These are phyloP conservation scores for Cardinalis cardinalis DNA, from an alignment of 2,113 vertebrate genomes.

Conservation along the genomic window DNA sequence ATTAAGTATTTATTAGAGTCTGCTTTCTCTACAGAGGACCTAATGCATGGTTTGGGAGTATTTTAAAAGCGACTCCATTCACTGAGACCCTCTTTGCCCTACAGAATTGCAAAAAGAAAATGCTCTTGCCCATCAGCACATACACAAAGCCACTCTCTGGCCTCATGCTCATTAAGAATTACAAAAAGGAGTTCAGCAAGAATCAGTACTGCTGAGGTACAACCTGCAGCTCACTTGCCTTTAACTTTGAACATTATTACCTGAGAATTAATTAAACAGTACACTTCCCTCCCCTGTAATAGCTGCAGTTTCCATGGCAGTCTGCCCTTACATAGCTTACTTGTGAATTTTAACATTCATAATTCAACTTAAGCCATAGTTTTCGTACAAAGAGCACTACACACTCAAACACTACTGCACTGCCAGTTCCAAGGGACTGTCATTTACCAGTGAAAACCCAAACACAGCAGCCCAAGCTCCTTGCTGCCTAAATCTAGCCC, in stretches of 20 bases:
- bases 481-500: not conserved
- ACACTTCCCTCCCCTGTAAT: not conserved
- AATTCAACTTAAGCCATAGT: not conserved
- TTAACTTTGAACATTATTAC: not conserved
- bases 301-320: not conserved
- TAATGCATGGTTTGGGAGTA: not conserved
- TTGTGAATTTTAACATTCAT: not conserved
- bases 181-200: not conserved
- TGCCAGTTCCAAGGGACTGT: not conserved
- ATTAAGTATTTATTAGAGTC: constrained; percentile 25
- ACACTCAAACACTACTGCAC: not conserved
- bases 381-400: not conserved
- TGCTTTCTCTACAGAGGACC: not conserved
- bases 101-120: not conserved
- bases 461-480: not conserved
- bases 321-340: not conserved
- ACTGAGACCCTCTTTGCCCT: constrained; percentile 4
- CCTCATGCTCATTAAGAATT: not conserved
- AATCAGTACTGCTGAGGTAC: not conserved
- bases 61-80: constrained; percentile 11
- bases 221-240: not conserved
- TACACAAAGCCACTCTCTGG: not conserved
- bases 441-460: not conserved
- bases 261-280: not conserved
- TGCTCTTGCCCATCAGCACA: not conserved